Percentiles rank a stretch among this genome's conserved stretches.
Conservation (phyloP, 2,888 invertebrate genomes). For the Coenonympha arcania region DNA sequence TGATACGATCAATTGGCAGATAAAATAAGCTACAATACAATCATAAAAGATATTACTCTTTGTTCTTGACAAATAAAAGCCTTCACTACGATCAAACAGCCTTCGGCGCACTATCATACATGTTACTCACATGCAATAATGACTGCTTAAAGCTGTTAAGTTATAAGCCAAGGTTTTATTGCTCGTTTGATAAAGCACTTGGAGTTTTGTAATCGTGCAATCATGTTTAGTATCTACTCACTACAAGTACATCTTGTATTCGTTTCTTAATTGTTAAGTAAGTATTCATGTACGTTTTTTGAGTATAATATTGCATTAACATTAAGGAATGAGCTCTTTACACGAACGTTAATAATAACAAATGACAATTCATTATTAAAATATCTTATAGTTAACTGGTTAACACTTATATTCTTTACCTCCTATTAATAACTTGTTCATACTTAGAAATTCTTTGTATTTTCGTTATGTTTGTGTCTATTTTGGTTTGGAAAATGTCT, state of each 20-base stretch:
- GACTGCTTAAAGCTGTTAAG: constrained; percentile 1
- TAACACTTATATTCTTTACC: no score
- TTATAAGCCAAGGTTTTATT: constrained; percentile 5
- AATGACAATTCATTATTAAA: no score
- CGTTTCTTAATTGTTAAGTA: not conserved
- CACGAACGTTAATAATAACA: no score
- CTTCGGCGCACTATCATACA: constrained; percentile 11
- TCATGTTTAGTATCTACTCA: not conserved
- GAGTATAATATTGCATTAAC: not conserved
- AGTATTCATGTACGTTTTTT: not conserved
- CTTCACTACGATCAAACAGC: constrained; percentile 18
- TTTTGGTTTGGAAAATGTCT: no score
- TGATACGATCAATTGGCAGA: constrained; percentile 5
- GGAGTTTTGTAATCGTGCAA: not conserved
- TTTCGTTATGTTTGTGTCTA: no score
- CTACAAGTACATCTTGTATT: not conserved
- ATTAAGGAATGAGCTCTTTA: no score
- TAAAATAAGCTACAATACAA: constrained; percentile 1
- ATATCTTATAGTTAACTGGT: no score
- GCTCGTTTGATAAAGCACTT: not conserved
- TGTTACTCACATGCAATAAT: constrained; percentile 13
- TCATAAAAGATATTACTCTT: constrained; percentile 21
- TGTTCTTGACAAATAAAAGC: constrained; percentile 23
- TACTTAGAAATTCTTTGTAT: no score
- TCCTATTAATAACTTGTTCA: no score